These are phyloP conservation scores for Catocala fraxini DNA, from an alignment of 2,888 invertebrate genomes.

Conservation along the genomic window DNA sequence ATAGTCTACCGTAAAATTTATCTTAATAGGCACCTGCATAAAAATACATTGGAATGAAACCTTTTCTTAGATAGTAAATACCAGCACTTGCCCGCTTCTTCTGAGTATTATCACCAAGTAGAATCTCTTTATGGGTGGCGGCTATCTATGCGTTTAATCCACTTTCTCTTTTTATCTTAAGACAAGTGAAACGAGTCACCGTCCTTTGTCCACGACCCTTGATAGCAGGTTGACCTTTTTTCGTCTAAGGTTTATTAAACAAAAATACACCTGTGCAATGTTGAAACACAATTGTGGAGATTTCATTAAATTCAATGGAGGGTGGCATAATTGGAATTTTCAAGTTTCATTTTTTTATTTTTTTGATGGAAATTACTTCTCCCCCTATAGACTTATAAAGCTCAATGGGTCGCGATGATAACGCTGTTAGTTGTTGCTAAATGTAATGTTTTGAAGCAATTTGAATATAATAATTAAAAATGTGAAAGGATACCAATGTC, in stretches of 20 bases:
- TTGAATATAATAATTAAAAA: neutral
- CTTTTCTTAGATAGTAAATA: slow-evolving; percentile 57
- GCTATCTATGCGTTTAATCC: slow-evolving; percentile 84
- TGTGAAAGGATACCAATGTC: no score
- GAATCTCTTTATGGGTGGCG: slow-evolving; percentile 55
- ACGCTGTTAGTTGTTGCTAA: slow-evolving; percentile 30
- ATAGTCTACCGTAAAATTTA: slow-evolving; percentile 55
- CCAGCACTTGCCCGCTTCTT: slow-evolving; percentile 46
- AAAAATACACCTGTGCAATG: slow-evolving; percentile 78
- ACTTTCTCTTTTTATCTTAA: slow-evolving; percentile 80
- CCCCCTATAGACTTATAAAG: slow-evolving; percentile 34
- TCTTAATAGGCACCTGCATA: slow-evolving; percentile 61
- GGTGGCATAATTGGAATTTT: slow-evolving; percentile 65
- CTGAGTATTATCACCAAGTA: slow-evolving; percentile 48
- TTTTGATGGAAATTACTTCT: slow-evolving; percentile 51
- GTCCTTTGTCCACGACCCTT: slow-evolving; percentile 74
- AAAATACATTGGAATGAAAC: slow-evolving; percentile 58
- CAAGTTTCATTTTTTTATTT: slow-evolving; percentile 40
- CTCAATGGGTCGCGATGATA: slow-evolving; percentile 25
- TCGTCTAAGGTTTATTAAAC: slow-evolving; percentile 73
- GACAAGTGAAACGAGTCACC: slow-evolving; percentile 71
- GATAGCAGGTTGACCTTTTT: slow-evolving; percentile 73
- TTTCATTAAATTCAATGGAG: slow-evolving; percentile 75
- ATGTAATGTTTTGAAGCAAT: slow-evolving; percentile 21
- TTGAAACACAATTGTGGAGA: slow-evolving; percentile 64